phyloP scores from a whole-genome alignment of 2,113 vertebrate species.

The Podarcis raffonei region DNA sequence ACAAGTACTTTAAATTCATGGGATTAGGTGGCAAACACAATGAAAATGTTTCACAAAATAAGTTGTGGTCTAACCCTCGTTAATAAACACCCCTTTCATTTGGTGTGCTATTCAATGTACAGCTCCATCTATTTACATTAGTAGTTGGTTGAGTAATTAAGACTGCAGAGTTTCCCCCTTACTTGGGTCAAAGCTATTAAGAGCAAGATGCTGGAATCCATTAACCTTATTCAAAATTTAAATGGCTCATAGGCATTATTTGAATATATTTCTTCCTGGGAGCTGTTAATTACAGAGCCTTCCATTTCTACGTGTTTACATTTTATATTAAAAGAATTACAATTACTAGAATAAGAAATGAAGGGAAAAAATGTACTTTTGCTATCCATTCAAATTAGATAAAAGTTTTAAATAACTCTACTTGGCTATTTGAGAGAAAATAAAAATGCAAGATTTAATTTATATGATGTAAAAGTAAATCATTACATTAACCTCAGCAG shows the following conservation, averaged over 20 bases:
- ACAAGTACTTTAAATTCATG: not conserved
- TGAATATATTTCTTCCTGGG: conserved; percentile 12
- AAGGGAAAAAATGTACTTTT: not conserved
- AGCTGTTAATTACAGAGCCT: not conserved
- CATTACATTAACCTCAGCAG: not conserved
- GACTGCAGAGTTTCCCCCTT: conserved; percentile 5
- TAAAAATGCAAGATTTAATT: not conserved
- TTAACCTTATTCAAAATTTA: conserved; percentile 43
- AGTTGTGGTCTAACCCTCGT: not conserved
- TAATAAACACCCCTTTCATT: not conserved
- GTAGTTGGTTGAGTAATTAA: conserved; percentile 49
- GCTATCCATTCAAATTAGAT: not conserved
- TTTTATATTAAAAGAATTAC: not conserved
- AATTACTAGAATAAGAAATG: conserved; percentile 3
- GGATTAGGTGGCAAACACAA: not conserved
- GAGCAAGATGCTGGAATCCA: conserved; percentile 24
- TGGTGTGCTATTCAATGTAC: conserved; percentile 1
- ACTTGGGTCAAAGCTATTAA: conserved; percentile 32
- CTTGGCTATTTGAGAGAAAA: not conserved
- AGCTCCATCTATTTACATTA: conserved; percentile 37
- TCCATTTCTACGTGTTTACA: conserved; percentile 17
- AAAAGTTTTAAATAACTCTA: conserved; percentile 1
- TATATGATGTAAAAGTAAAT: not conserved
- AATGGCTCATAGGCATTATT: conserved; percentile 19
- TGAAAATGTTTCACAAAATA: not conserved